phyloP scores from a whole-genome alignment of 2,888 invertebrate genomes.

The Keiferia lycopersicella region DNA sequence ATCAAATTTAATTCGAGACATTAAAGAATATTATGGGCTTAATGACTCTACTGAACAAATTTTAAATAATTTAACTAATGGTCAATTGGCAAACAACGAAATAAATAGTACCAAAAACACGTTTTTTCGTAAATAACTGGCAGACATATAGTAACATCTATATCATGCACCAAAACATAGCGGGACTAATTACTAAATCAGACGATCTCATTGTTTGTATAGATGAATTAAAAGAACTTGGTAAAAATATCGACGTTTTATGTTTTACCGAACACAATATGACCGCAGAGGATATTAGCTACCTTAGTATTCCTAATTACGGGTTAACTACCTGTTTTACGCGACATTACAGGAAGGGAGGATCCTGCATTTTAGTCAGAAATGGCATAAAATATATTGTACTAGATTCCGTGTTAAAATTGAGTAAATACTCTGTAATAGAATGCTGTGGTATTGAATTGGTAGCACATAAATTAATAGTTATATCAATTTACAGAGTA shows the following conservation, averaged over 20 bases:
- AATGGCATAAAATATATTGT: neutral
- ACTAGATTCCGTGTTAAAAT: too few relatives aligned
- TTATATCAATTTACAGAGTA: slow-evolving; percentile 9
- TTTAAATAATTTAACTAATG: neutral
- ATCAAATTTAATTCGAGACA: neutral
- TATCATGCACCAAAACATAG: slow-evolving; percentile 4
- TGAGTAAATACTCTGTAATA: neutral
- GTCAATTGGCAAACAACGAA: neutral
- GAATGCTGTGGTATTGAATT: slow-evolving; percentile 17
- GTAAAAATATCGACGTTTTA: neutral
- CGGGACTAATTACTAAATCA: neutral
- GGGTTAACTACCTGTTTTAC: too few relatives aligned
- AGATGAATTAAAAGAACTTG: neutral
- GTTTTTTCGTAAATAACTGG: slow-evolving; percentile 14
- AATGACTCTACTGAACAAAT: neutral
- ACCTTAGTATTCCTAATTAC: neutral
- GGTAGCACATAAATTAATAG: neutral
- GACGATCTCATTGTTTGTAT: neutral
- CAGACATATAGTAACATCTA: neutral
- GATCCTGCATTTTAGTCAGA: slow-evolving; percentile 12
- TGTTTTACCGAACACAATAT: slow-evolving; percentile 11
- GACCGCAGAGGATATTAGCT: neutral
- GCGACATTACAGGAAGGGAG: neutral
- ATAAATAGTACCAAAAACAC: neutral
- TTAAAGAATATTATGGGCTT: neutral